Evolutionary conservation across 2,888 invertebrate genomes (phyloP).

Genomic region (Drosophila algonquin): DNA sequence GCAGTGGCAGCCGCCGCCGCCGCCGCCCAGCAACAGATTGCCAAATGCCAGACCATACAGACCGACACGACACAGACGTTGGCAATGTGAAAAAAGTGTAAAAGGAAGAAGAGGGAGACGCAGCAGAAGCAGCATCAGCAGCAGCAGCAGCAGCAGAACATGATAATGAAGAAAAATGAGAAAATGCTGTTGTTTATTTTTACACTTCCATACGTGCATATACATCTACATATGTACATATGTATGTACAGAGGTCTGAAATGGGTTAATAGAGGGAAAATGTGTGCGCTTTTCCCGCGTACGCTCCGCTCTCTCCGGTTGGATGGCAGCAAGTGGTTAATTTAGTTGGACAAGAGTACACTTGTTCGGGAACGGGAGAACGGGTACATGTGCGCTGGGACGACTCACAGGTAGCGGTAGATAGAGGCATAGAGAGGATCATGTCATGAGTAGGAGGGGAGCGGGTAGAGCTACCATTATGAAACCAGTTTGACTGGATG

Average conservation of each 20-base stretch:
- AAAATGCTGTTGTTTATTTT: slow-evolving; percentile 65
- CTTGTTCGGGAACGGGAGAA: slow-evolving; percentile 4
- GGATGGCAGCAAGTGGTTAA: slow-evolving; percentile 33
- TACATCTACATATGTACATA: slow-evolving; percentile 17
- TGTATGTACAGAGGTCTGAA: slow-evolving; percentile 47
- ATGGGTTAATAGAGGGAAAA: slow-evolving; percentile 75
- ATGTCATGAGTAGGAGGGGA: slow-evolving; percentile 34
- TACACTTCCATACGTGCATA: slow-evolving; percentile 53
- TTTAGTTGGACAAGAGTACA: neutral
- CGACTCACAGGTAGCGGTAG: slow-evolving; percentile 23
- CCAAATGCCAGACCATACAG: slow-evolving; percentile 35
- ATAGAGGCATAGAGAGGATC: slow-evolving; percentile 16
- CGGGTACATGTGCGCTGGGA: slow-evolving; percentile 30
- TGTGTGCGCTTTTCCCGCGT: slow-evolving; percentile 41
- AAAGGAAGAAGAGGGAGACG: slow-evolving; percentile 18
- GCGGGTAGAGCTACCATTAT: slow-evolving; percentile 32
- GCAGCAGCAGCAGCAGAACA: slow-evolving; percentile 9
- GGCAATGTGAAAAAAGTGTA: slow-evolving; percentile 43
- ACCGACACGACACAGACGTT: slow-evolving; percentile 40
- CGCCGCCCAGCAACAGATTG: slow-evolving; percentile 41
- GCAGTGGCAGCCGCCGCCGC: too few species aligned
- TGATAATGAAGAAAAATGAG: slow-evolving; percentile 11
- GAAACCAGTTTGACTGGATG: slow-evolving; percentile 73
- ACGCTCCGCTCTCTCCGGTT: neutral
- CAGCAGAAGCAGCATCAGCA: neutral